Evolutionary conservation across 2,888 invertebrate genomes (phyloP).

Genomic region (Xylota segnis): DNA sequence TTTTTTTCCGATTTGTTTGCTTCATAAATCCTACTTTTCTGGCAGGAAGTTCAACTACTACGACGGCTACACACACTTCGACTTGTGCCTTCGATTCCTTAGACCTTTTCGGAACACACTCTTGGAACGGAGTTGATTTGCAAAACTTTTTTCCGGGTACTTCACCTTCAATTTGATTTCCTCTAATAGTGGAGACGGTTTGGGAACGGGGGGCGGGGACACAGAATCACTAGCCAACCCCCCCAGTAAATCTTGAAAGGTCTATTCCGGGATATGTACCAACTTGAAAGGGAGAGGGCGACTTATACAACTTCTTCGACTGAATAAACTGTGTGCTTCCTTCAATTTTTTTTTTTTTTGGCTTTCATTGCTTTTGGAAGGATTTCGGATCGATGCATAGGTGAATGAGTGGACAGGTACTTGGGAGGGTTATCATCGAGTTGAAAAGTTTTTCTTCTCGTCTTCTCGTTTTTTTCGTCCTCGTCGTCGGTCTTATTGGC

Average conservation of each 20-base stretch:
- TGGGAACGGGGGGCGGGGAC: background rate
- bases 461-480: background rate
- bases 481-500: conserved; percentile 27
- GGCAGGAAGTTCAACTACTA: conserved; percentile 65
- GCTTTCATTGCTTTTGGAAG: conserved; percentile 14
- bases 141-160: conserved; percentile 70
- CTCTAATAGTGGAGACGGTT: conserved; percentile 14
- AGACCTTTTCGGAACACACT: conserved; percentile 46
- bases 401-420: conserved; percentile 34
- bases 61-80: conserved; percentile 27
- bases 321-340: conserved; percentile 39
- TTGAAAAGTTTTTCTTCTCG: conserved; percentile 25
- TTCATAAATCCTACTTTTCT: conserved; percentile 73
- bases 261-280: conserved; percentile 9
- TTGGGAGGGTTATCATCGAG: conserved; percentile 13
- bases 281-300: conserved; percentile 2
- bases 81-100: conserved; percentile 20
- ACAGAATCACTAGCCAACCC: background rate
- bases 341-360: conserved; percentile 13
- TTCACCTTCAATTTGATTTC: conserved; percentile 74
- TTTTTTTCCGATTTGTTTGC: conserved; percentile 70
- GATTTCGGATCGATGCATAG: conserved; percentile 35
- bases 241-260: conserved; percentile 26
- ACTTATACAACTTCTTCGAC: conserved; percentile 59
- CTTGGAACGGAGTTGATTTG: conserved; percentile 66